Evolutionary conservation across 2,113 vertebrate species (phyloP).

Genomic region (Glaucomys volans): DNA sequence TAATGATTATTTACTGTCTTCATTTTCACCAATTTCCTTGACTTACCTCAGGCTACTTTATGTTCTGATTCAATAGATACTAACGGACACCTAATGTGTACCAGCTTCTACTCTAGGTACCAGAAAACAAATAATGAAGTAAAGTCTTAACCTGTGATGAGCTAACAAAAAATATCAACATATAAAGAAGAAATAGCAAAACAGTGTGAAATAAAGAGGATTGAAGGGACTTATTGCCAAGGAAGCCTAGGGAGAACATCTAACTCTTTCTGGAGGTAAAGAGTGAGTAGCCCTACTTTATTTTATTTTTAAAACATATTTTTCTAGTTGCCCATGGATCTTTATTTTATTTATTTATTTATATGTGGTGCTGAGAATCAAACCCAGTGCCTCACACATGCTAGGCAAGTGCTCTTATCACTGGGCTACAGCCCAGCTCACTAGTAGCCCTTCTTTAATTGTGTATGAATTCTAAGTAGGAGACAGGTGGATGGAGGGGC

Average conservation of each 20-base stretch:
- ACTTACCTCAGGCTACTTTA: background rate
- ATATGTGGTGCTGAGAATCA: too few relatives aligned
- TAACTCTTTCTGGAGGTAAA: background rate
- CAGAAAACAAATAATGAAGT: background rate
- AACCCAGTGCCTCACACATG: too few relatives aligned
- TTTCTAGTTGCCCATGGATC: too few relatives aligned
- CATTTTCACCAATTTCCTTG: background rate
- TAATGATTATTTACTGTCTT: background rate
- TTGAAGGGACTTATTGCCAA: background rate
- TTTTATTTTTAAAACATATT: too few relatives aligned
- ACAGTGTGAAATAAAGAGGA: background rate
- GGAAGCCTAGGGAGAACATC: background rate
- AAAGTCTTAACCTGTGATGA: background rate
- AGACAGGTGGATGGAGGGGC: background rate
- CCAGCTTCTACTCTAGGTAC: background rate
- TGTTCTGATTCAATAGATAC: background rate
- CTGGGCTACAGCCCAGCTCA: too few relatives aligned
- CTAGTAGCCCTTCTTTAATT: background rate
- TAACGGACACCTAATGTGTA: background rate
- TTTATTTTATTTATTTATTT: too few relatives aligned
- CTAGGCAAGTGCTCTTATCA: too few relatives aligned
- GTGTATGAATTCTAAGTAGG: background rate
- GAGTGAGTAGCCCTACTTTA: rapidly evolving
- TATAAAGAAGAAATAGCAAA: background rate
- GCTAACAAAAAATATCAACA: background rate